Evolutionary conservation across 1,140 invertebrate species (phyloP).

Genomic region (Lepidotrigona ventralis): DNA sequence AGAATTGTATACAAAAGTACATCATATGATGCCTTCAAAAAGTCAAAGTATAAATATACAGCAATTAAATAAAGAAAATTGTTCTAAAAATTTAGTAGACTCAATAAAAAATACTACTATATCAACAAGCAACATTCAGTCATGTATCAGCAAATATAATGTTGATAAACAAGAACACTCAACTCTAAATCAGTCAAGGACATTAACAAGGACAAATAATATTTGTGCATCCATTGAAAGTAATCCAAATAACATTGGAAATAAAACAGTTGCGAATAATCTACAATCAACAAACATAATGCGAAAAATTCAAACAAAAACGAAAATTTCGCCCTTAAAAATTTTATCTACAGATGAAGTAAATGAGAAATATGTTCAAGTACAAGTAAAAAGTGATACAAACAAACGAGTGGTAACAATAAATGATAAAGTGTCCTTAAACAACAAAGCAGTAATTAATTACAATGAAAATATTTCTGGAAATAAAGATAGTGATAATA

Average conservation of each 20-base stretch:
- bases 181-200: conserved; percentile 12
- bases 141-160: not conserved
- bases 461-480: conserved; percentile 5
- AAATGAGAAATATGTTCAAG: conserved; percentile 56
- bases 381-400: conserved; percentile 45
- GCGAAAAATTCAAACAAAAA: not conserved
- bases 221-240: conserved; percentile 31
- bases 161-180: conserved; percentile 17
- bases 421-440: conserved; percentile 34
- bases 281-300: not conserved
- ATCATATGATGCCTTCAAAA: conserved; percentile 11
- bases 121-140: not conserved
- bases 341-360: conserved; percentile 61
- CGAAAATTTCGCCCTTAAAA: conserved; percentile 32
- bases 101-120: not conserved
- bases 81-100: conserved; percentile 34
- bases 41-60: conserved; percentile 15
- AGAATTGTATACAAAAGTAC: conserved; percentile 25
- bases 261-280: conserved; percentile 24
- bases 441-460: not conserved
- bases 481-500: conserved; percentile 8
- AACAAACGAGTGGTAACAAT: conserved; percentile 40
- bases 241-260: not conserved
- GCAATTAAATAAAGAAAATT: conserved; percentile 22
- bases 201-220: conserved; percentile 26